Evolutionary conservation across 2,113 vertebrate genomes (phyloP).

Genomic region (Erythrocercus mccallii): DNA sequence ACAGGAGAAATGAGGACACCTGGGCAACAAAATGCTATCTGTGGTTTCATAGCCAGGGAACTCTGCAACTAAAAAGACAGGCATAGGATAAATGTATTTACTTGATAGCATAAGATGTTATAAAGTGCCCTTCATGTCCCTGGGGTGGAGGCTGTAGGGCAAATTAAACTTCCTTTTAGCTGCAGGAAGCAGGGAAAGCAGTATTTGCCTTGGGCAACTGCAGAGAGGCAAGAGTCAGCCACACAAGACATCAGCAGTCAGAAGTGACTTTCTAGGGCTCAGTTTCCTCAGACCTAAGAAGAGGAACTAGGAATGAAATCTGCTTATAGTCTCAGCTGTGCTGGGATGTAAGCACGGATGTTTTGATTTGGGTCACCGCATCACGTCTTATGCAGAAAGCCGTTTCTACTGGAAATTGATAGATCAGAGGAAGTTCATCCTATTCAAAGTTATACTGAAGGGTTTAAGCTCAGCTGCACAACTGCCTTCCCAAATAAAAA

Average conservation of each 20-base stretch:
- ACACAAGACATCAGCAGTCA: neutral
- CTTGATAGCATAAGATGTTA: neutral
- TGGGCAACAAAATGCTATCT: neutral
- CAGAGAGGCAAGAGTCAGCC: neutral
- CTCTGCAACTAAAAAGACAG: neutral
- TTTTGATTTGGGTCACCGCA: neutral
- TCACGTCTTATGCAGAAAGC: neutral
- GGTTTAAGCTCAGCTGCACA: neutral
- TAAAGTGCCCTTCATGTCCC: neutral
- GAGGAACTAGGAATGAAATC: neutral
- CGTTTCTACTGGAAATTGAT: neutral
- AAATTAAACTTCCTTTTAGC: neutral
- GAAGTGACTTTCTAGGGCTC: neutral
- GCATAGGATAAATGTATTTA: neutral
- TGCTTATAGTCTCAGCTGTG: neutral
- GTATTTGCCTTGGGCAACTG: neutral
- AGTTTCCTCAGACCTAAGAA: neutral
- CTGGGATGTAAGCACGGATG: neutral
- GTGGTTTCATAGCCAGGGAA: neutral
- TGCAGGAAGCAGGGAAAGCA: neutral
- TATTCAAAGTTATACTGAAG: neutral
- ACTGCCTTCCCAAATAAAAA: neutral
- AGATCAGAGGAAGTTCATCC: neutral
- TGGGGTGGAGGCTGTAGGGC: neutral
- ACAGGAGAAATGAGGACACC: neutral